Evolutionary conservation across 2,888 invertebrate genomes (phyloP).

Genomic region (Unio delphinus): DNA sequence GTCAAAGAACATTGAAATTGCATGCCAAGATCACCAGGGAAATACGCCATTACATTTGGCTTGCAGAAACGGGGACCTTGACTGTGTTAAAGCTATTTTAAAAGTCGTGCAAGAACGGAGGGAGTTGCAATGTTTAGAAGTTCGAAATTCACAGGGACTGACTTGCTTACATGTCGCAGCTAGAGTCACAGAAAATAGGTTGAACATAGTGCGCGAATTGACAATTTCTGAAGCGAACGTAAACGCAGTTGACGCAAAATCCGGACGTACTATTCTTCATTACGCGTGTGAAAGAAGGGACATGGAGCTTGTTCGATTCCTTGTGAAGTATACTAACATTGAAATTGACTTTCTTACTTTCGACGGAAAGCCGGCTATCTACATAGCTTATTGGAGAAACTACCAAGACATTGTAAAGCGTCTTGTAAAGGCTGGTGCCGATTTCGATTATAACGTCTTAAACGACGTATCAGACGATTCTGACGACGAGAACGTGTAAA

Average conservation of each 20-base stretch:
- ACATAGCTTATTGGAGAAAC: slow-evolving; percentile 33
- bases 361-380: slow-evolving; percentile 37
- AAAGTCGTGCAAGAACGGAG: slow-evolving; percentile 7
- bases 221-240: slow-evolving; percentile 37
- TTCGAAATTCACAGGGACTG: slow-evolving; percentile 35
- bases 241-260: slow-evolving; percentile 42
- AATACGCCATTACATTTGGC: slow-evolving; percentile 29
- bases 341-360: slow-evolving; percentile 38
- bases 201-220: slow-evolving; percentile 29
- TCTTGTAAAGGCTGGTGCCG: slow-evolving; percentile 24
- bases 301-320: slow-evolving; percentile 18
- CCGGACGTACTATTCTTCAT: slow-evolving; percentile 42
- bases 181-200: slow-evolving; percentile 13
- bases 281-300: slow-evolving; percentile 32
- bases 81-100: slow-evolving; percentile 17
- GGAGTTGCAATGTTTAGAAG: slow-evolving; percentile 24
- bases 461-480: slow-evolving; percentile 16
- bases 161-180: slow-evolving; percentile 39
- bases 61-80: slow-evolving; percentile 18
- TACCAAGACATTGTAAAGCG: slow-evolving; percentile 29
- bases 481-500: slow-evolving; percentile 15
- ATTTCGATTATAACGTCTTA: slow-evolving; percentile 15
- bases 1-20: slow-evolving; percentile 14
- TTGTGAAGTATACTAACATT: slow-evolving; percentile 28
- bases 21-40: slow-evolving; percentile 30